Conservation (phyloP, 2,113 vertebrate species). For the Orthonyx spaldingii region DNA sequence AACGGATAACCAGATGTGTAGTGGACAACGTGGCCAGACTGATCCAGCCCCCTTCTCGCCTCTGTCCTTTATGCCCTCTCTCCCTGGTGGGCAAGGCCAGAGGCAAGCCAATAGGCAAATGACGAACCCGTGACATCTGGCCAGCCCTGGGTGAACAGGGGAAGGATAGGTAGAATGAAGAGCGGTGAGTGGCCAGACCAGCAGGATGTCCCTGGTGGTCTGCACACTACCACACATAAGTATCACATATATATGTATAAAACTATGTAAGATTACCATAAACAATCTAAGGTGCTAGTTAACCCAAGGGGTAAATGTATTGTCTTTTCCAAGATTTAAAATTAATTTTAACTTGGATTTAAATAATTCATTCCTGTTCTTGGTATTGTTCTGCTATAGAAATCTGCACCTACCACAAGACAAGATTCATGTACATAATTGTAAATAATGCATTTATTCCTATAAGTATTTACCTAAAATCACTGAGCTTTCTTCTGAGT, state of each 20-base stretch:
- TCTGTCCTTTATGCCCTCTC: too few relatives aligned
- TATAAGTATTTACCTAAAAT: not conserved
- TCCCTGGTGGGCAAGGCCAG: too few relatives aligned
- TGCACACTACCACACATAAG: too few relatives aligned
- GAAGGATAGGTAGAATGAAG: too few relatives aligned
- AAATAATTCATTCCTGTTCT: not conserved
- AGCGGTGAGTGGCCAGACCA: too few relatives aligned
- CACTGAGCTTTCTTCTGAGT: not conserved
- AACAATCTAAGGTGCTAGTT: not conserved
- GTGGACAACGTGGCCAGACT: too few relatives aligned
- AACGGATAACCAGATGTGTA: too few relatives aligned
- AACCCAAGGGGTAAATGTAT: not conserved
- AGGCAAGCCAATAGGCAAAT: too few relatives aligned
- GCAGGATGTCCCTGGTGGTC: too few relatives aligned
- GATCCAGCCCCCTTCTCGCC: too few relatives aligned
- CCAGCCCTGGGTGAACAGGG: too few relatives aligned
- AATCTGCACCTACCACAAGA: not conserved
- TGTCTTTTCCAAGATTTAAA: not conserved
- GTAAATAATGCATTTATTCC: not conserved
- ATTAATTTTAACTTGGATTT: not conserved
- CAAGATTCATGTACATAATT: not conserved
- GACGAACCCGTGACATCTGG: too few relatives aligned
- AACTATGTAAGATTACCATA: not conserved
- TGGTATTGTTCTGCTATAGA: not conserved
- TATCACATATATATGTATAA: not conserved